Evolutionary conservation across 2,113 vertebrate species (phyloP).

Genomic region (Tachysurus fulvidraco): DNA sequence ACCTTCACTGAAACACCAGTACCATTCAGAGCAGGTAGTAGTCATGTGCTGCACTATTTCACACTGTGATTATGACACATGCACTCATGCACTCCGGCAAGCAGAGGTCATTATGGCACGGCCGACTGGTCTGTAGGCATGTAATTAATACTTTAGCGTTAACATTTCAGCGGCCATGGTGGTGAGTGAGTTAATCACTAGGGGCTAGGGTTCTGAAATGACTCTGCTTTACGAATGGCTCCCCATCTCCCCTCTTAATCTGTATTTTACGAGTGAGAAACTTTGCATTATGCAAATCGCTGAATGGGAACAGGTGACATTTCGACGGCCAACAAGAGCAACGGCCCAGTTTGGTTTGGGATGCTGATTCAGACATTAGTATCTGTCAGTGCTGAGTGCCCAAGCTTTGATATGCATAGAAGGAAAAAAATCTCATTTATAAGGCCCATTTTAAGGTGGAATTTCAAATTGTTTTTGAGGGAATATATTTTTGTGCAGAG

Average conservation of each 20-base stretch:
- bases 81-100: constrained; percentile 45
- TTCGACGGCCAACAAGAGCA: constrained; percentile 93
- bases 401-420: constrained; percentile 79
- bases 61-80: constrained; percentile 55
- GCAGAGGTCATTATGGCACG: constrained; percentile 57
- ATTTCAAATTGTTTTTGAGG: constrained; percentile 52
- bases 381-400: constrained; percentile 89
- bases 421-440: constrained; percentile 69
- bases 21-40: constrained; percentile 33
- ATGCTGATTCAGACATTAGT: constrained; percentile 99
- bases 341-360: constrained; percentile 81
- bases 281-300: constrained; percentile 99
- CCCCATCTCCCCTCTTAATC: constrained; percentile 96
- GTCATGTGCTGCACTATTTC: constrained; percentile 36
- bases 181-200: constrained; percentile 84
- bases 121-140: constrained; percentile 55
- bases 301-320: constrained; percentile 99
- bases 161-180: constrained; percentile 62
- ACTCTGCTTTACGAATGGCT: constrained; percentile 95
- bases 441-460: constrained; percentile 83
- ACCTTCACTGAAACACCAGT: background rate
- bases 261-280: constrained; percentile 99
- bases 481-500: background rate
- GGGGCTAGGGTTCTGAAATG: constrained; percentile 80
- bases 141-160: constrained; percentile 66